A percentile compares a stretch with the other conserved stretches of the same genome.
phyloP scores from a whole-genome alignment of 2,113 vertebrate genomes.

The Cepphus grylle region DNA sequence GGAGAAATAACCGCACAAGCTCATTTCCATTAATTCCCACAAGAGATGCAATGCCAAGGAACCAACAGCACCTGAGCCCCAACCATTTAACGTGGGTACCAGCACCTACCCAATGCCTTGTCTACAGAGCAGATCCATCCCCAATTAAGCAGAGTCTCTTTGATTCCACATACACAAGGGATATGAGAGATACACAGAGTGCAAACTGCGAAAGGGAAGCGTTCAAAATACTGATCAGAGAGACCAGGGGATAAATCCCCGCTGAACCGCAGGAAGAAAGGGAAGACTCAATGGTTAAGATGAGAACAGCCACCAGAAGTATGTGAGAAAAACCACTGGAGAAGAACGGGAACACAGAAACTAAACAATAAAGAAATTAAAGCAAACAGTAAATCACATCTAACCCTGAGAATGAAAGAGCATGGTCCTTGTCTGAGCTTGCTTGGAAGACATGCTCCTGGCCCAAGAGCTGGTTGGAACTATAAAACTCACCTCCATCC shows the following conservation, averaged over 20 bases:
- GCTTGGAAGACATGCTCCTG: background rate
- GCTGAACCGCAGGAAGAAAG: background rate
- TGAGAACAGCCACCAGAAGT: background rate
- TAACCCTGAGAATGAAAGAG: background rate
- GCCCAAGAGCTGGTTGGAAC: background rate
- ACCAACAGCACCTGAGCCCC: background rate
- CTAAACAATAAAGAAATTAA: background rate
- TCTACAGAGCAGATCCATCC: background rate
- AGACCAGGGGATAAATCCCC: background rate
- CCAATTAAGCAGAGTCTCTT: rapidly evolving
- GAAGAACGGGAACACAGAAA: background rate
- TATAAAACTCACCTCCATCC: slow-evolving; percentile 78
- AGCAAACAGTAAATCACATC: background rate
- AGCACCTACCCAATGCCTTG: background rate
- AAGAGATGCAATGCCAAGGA: background rate
- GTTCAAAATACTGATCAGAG: background rate
- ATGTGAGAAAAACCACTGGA: background rate
- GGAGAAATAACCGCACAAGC: background rate
- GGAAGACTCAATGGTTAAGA: background rate
- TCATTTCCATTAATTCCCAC: background rate
- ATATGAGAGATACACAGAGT: rapidly evolving
- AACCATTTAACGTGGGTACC: too few species aligned
- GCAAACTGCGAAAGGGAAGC: rapidly evolving
- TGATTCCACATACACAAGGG: background rate
- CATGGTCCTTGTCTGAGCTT: background rate